phyloP scores from a whole-genome alignment of 1,140 invertebrate species.

The Wasmannia auropunctata region DNA sequence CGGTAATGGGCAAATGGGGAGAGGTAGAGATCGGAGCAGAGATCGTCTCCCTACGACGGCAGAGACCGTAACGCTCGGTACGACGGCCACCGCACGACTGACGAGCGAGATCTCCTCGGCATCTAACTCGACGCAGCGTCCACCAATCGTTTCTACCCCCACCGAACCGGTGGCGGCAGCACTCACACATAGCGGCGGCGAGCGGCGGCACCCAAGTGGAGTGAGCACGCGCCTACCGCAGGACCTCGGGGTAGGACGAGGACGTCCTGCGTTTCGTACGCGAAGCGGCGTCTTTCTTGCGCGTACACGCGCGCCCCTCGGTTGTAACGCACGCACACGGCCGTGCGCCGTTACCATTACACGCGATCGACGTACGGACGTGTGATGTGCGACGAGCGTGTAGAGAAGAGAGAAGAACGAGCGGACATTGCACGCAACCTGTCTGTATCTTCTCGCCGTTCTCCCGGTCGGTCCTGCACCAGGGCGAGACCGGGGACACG shows the following conservation, averaged over 20 bases:
- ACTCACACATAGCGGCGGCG: constrained; percentile 30
- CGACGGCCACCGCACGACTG: constrained; percentile 82
- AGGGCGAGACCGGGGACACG: constrained; percentile 28
- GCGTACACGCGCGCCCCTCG: not conserved
- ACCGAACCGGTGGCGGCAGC: constrained; percentile 69
- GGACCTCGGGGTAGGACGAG: constrained; percentile 44
- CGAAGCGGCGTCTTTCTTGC: constrained; percentile 35
- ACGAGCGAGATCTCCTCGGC: constrained; percentile 81
- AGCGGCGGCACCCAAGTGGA: constrained; percentile 61
- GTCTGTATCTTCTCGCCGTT: constrained; percentile 59
- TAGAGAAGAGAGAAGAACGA: constrained; percentile 40
- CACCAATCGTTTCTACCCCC: constrained; percentile 82
- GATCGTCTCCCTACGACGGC: not conserved
- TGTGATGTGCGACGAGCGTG: constrained; percentile 37
- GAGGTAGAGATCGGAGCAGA: not conserved
- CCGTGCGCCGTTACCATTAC: constrained; percentile 34
- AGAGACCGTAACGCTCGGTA: constrained; percentile 70
- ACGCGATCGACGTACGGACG: constrained; percentile 38
- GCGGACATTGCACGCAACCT: constrained; percentile 37
- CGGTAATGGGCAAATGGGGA: not conserved
- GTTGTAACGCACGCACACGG: constrained; percentile 4
- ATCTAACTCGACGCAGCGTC: constrained; percentile 81
- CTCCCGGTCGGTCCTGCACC: constrained; percentile 20
- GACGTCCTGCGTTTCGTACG: constrained; percentile 48
- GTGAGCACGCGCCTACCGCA: constrained; percentile 68